phyloP scores from a whole-genome alignment of 2,113 vertebrate genomes.

The Guaruba guarouba region DNA sequence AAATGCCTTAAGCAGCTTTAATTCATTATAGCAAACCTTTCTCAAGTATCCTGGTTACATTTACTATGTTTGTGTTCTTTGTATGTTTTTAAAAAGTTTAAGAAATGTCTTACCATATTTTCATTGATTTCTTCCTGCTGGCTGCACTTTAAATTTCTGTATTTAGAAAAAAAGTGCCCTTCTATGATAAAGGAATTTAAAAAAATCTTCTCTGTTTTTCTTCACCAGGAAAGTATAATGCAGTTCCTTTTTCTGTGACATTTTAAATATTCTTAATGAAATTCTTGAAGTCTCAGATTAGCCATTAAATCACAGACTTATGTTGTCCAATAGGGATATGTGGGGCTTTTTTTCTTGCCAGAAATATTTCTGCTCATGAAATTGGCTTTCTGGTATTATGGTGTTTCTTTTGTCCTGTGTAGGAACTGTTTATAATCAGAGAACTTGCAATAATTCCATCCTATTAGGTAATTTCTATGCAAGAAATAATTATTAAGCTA shows the following conservation, averaged over 20 bases:
- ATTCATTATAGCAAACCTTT: not conserved
- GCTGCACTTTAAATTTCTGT: not conserved
- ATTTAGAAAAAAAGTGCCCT: not conserved
- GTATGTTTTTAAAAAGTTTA: not conserved
- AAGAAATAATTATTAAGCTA: not conserved
- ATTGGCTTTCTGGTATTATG: not conserved
- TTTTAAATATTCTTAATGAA: not conserved
- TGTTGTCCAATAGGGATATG: not conserved
- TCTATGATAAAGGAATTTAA: not conserved
- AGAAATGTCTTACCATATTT: not conserved
- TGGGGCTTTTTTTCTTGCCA: not conserved
- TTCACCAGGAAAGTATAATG: not conserved
- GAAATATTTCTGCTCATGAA: not conserved
- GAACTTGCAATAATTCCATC: not conserved
- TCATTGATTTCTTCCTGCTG: not conserved
- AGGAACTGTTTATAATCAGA: not conserved
- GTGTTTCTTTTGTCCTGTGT: not conserved
- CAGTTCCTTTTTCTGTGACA: not conserved
- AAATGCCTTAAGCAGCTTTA: not conserved
- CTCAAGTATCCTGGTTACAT: not conserved
- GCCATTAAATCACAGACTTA: not conserved
- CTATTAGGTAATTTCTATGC: not conserved
- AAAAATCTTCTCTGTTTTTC: not conserved
- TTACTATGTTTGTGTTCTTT: not conserved
- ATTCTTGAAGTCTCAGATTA: not conserved